phyloP scores from a whole-genome alignment of 2,797 vertebrate species.

The Hypotaenidia philippensis region DNA sequence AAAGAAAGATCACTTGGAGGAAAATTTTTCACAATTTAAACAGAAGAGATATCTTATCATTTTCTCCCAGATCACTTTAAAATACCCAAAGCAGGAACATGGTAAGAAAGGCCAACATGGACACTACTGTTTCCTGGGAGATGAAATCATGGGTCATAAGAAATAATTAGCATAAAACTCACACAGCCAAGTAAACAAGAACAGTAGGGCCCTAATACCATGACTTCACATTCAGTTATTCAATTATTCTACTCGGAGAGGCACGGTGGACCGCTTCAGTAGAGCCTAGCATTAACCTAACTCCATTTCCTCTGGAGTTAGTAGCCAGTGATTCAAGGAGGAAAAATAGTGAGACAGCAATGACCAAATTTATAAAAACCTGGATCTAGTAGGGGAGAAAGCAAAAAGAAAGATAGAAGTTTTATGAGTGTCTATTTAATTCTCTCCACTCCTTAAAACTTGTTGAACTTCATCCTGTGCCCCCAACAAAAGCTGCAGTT shows the following conservation, averaged over 20 bases:
- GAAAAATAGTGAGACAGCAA: neutral
- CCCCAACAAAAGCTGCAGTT: neutral
- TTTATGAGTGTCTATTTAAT: neutral
- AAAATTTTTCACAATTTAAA: neutral
- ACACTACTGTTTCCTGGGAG: neutral
- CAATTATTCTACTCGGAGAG: neutral
- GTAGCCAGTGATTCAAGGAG: neutral
- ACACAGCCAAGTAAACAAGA: neutral
- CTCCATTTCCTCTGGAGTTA: neutral
- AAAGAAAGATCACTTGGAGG: neutral
- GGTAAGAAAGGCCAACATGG: neutral
- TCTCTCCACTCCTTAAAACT: neutral
- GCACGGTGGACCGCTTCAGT: neutral
- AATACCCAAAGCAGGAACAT: neutral
- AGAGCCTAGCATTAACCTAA: neutral
- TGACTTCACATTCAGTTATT: neutral
- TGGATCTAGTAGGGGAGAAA: neutral
- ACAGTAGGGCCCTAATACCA: neutral
- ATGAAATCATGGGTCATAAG: neutral
- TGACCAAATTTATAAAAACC: neutral
- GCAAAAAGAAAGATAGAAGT: neutral
- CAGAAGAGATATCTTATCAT: neutral
- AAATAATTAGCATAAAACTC: neutral
- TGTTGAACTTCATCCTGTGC: neutral
- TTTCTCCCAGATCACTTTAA: neutral